Percentiles rank a stretch among this genome's conserved stretches.
phyloP scores from a whole-genome alignment of 2,888 invertebrate genomes.

The Himalopsyche japonica region DNA sequence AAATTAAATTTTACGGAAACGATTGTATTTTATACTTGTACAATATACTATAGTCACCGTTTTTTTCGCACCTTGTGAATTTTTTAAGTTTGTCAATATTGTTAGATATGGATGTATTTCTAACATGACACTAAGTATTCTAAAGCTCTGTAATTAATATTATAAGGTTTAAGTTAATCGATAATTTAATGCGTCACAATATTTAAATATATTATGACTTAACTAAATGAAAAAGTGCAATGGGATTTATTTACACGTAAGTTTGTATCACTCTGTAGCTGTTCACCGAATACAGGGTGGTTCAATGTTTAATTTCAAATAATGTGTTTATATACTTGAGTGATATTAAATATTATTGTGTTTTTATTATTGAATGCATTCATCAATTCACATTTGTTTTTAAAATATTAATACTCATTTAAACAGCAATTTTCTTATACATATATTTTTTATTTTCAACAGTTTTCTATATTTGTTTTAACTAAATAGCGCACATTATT shows the following conservation, averaged over 20 bases:
- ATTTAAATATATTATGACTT: slow-evolving; percentile 2
- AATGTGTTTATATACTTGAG: slow-evolving; percentile 2
- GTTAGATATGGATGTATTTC: background rate
- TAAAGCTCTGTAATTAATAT: background rate
- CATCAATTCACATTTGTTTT: background rate
- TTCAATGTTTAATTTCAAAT: slow-evolving; percentile 17
- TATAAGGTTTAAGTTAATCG: background rate
- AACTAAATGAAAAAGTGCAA: slow-evolving; percentile 37
- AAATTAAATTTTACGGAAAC: background rate
- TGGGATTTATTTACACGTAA: slow-evolving; percentile 37
- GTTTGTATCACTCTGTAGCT: slow-evolving; percentile 34
- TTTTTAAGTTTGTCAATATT: slow-evolving; percentile 12
- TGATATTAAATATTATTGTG: background rate
- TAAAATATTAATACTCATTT: background rate
- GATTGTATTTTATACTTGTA: slow-evolving; percentile 31
- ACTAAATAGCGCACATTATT: slow-evolving; percentile 6
- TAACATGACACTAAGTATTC: background rate
- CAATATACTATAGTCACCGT: slow-evolving; percentile 25
- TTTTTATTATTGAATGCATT: background rate
- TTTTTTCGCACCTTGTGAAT: slow-evolving; percentile 26
- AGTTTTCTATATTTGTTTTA: no score
- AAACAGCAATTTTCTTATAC: background rate
- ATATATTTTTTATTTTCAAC: background rate
- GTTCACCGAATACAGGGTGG: slow-evolving; percentile 25
- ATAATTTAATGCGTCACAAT: slow-evolving; percentile 5